Evolutionary conservation across 1,140 invertebrate species (phyloP), one percentile per base, ranked within the genome.

Genomic region (Anoplophora glabripennis): DNA sequence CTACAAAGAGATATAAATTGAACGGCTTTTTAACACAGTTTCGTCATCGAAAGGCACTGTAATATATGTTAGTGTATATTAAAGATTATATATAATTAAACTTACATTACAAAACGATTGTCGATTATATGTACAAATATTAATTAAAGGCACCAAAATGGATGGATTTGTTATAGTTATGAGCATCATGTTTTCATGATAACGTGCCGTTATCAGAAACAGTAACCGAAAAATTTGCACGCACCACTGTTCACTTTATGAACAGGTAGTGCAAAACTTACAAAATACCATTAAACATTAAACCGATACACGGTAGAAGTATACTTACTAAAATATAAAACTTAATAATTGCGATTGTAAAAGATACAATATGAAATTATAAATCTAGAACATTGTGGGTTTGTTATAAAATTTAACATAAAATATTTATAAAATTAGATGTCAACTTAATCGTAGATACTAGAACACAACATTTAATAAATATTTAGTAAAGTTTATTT

Each of bases 101-200:
- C 21, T 28, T 28, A 28, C 21, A 28, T 28, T 40, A 12, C n/a
- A 51, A 51, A 51, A 34, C 28, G 18, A 12, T 51, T 35, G 48
- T 11, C 34, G 12, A 40, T 18, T 53, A 18, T 44, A 54, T 54
- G 17, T 54, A 54, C 38, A 54, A 28, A 54, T 54, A 54, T 54
- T 54, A 48, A 48, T 48, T 18, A 44, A 54, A 54, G 52, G 52
- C 52, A 54, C 52, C 52, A 28, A 28, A 28, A 28, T 28, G 21
- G 21, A 54, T 54, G 52, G 52, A 54, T 54, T 54, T 54, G 51
- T 40, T 36, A 17, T 10, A 38, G 11, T 53, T 47, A 21, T 40
- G 51, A 53, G 51, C 51, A 53, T 53, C 21, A n/a, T 53, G 51
- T 53, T 53, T 40, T 53, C 51, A 7, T 53, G 51, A 53, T 53